A percentile compares a stretch with the other conserved stretches of the same genome.
These are phyloP conservation scores for Silurus meridionalis DNA, from an alignment of 2,113 vertebrate species.

Conservation along the genomic window DNA sequence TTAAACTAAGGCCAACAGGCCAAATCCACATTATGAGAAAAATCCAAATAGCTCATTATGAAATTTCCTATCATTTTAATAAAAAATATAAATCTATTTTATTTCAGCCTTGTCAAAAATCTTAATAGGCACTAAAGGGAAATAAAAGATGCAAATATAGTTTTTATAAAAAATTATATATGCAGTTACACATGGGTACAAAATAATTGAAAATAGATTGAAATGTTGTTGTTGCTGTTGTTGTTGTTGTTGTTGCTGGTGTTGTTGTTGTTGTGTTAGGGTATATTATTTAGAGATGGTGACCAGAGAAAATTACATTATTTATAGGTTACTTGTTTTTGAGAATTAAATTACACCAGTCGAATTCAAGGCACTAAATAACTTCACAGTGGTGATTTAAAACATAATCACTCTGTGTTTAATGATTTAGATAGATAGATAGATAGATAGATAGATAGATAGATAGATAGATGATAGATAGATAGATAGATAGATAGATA, in stretches of 20 bases:
- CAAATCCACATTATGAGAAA: background rate
- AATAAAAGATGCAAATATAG: background rate
- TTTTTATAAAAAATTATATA: background rate
- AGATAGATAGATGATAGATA: no score
- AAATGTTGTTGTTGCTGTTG: background rate
- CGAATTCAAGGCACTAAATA: background rate
- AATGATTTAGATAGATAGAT: no score
- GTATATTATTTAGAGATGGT: background rate
- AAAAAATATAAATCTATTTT: constrained; percentile 1
- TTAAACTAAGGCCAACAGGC: background rate
- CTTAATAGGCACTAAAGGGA: background rate
- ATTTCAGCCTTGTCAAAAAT: background rate
- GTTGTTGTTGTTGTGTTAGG: background rate
- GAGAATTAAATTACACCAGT: background rate
- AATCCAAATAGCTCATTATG: background rate
- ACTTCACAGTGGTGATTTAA: background rate
- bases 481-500: no score
- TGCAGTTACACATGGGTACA: background rate
- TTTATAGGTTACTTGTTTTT: background rate
- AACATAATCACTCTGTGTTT: background rate
- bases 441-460: no score
- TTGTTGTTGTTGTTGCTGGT: background rate
- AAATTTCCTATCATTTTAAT: background rate
- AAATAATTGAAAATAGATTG: background rate
- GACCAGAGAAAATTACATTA: background rate